Evolutionary conservation across 2,797 vertebrate genomes (phyloP).

Genomic region (Brachymystax lenok): DNA sequence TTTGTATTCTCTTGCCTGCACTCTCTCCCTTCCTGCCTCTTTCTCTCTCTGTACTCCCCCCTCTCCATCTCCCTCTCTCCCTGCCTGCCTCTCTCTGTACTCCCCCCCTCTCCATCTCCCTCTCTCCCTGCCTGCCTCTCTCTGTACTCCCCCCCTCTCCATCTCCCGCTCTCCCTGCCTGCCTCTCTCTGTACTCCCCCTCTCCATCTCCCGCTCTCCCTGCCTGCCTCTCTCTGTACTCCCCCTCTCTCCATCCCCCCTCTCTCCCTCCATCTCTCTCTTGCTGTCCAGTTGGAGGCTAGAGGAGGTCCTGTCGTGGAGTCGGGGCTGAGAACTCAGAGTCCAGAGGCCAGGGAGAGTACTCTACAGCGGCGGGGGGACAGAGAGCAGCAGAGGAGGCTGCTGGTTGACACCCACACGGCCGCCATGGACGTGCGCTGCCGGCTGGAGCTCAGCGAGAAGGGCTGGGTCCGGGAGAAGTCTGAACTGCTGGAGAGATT

Average conservation of each 20-base stretch:
- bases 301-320: conserved; percentile 68
- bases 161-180: conserved; percentile 28
- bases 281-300: conserved; percentile 69
- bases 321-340: conserved; percentile 51
- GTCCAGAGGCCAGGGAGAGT: conserved; percentile 59
- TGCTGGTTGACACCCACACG: conserved; percentile 74
- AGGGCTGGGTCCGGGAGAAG: conserved; percentile 88
- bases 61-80: neutral
- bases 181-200: conserved; percentile 14
- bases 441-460: conserved; percentile 85
- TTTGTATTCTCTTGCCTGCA: conserved; percentile 26
- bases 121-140: neutral
- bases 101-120: neutral
- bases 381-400: conserved; percentile 76
- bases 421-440: conserved; percentile 87
- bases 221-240: conserved; percentile 32
- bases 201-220: conserved; percentile 25
- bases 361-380: conserved; percentile 67
- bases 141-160: neutral
- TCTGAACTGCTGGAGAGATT: conserved; percentile 92
- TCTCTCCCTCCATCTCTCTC: conserved; percentile 10
- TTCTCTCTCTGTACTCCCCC: too few relatives aligned
- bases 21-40: neutral
- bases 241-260: conserved; percentile 31
- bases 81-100: neutral